Evolutionary conservation across 2,113 vertebrate genomes (phyloP).

Genomic region (Ciconia boyciana): DNA sequence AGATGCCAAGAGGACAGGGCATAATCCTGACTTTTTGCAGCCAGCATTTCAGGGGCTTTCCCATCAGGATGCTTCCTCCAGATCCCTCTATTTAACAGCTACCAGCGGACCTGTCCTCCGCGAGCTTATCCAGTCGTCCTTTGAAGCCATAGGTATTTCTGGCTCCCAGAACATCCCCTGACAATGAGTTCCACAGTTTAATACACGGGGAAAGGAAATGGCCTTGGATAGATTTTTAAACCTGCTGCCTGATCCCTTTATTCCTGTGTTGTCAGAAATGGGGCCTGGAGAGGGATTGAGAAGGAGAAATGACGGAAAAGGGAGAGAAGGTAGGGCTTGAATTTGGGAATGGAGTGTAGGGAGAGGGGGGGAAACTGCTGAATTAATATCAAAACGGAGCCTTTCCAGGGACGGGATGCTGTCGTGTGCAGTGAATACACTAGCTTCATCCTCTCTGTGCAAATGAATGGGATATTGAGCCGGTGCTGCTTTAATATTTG

Average conservation of each 20-base stretch:
- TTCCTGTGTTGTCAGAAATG: slow-evolving; percentile 18
- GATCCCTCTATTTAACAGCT: neutral
- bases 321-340: neutral
- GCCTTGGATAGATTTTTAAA: slow-evolving; percentile 22
- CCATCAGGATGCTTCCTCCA: neutral
- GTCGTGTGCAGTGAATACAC: neutral
- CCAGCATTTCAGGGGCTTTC: neutral
- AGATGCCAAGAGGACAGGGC: neutral
- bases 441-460: neutral
- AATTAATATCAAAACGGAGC: neutral
- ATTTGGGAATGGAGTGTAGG: neutral
- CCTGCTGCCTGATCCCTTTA: slow-evolving; percentile 34
- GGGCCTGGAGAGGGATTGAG: slow-evolving; percentile 8
- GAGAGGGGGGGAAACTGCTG: neutral
- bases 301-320: neutral
- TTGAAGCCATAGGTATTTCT: slow-evolving; percentile 25
- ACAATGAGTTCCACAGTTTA: slow-evolving; percentile 25
- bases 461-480: neutral
- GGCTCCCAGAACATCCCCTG: slow-evolving; percentile 34
- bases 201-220: slow-evolving; percentile 32
- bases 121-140: slow-evolving; percentile 15
- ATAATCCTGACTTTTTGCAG: neutral
- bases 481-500: rapidly evolving
- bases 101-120: neutral
- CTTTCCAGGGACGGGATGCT: neutral